Base-by-base conservation (phyloP, 1,140 invertebrate genomes). In the Pseudomyrmex flavicornis region DNA sequence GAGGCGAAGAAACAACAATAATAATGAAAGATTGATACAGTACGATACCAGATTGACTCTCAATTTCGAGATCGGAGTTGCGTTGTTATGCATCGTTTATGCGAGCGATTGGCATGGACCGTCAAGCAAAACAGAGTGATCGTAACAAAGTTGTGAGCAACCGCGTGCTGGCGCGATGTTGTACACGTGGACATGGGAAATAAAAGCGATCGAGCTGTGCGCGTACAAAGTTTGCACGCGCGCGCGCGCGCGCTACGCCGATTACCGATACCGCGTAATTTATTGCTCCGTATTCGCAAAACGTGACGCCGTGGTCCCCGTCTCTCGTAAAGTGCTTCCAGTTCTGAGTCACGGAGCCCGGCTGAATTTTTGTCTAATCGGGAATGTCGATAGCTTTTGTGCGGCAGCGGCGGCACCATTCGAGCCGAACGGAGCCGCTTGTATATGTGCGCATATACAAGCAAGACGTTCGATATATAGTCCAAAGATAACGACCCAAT, bases 261-360 rank as follows among this genome's bases (percentile, higher is more conserved):
- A 94, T 94, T 93, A 93, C 87, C 90, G 92, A 93, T 94, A 94
- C 90, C 91, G 90, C 85, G 85, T 93, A 91, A 94, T 94, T 94
- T 94, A 94, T 93, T 92, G 89, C 92, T 91, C 90, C 85, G 89
- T 91, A 92, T 92, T 90, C 87, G 88, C 85, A 90, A 92, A 93
- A 93, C 91, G 90, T 91, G 91, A 93, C 85, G 87, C 90, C 88
- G 89, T 89, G 82, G 89, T 88, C 88, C 75, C 69, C 77, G 83
- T 83, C 63, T 84, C 91, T 91, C 91, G 91, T 93, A 92, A 91
- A 92, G 88, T 91, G 91, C 91, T 92, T 91, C 91, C 85, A 93
- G 88, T 91, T 93, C 90, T 92, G 91, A 92, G 84, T 92, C 92
- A 93, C 86, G 84, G 85, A 72, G 70, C 76, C 83, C 61, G 70